These are phyloP conservation scores for Stictonetta naevosa DNA, from an alignment of 2,113 vertebrate genomes.

Conservation along the genomic window DNA sequence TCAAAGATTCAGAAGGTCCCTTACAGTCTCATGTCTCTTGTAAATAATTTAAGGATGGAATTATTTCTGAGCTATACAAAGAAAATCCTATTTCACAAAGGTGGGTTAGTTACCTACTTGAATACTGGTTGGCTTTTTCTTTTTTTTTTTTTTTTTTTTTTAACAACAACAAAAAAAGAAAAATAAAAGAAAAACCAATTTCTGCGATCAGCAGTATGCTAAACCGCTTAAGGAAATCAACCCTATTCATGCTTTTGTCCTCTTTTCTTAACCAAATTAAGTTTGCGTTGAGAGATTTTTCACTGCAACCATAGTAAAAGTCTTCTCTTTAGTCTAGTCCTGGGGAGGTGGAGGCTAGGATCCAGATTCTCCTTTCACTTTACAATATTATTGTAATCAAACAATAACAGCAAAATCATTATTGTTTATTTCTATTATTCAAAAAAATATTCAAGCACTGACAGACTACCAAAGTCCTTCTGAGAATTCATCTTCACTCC, in stretches of 20 bases:
- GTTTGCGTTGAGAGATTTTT: background rate
- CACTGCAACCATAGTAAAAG: background rate
- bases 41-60: background rate
- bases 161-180: too few relatives aligned
- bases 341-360: background rate
- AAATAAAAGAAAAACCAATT: background rate
- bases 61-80: background rate
- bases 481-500: background rate
- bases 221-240: conserved; percentile 28
- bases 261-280: conserved; percentile 49
- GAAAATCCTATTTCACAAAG: conserved; percentile 19
- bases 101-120: background rate
- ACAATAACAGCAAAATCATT: background rate
- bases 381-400: background rate
- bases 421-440: background rate
- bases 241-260: background rate
- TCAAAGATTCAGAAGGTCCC: background rate
- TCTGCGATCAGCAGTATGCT: background rate
- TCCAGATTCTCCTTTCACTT: background rate
- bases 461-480: background rate
- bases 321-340: background rate
- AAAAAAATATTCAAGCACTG: background rate
- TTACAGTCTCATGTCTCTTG: background rate
- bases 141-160: background rate
- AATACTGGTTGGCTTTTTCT: background rate